Conservation (phyloP, 2,888 invertebrate genomes). For the Ormyrus nitidulus region DNA sequence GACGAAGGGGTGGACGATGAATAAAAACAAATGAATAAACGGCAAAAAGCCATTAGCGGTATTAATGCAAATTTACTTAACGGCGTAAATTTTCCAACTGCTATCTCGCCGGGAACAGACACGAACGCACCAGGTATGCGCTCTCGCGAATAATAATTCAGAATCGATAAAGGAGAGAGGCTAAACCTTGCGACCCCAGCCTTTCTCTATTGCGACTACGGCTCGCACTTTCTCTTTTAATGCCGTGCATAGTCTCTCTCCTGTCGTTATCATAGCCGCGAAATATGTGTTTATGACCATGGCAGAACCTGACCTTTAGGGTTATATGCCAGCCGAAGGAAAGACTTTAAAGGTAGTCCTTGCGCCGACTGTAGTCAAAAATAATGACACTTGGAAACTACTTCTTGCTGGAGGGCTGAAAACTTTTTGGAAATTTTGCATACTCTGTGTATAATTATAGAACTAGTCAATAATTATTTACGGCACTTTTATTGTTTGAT, state of each 20-base stretch:
- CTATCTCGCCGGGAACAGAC: not conserved
- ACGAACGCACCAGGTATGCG: not conserved
- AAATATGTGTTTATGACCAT: not conserved
- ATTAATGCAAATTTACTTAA: slow-evolving; percentile 22
- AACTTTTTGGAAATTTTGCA: too few species aligned
- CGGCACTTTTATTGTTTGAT: too few species aligned
- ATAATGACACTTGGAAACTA: too few species aligned
- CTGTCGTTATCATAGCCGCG: slow-evolving; percentile 21
- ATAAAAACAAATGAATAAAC: not conserved
- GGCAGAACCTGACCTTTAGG: slow-evolving; percentile 16
- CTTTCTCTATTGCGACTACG: too few species aligned
- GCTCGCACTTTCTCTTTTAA: too few species aligned
- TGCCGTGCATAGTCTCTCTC: not conserved
- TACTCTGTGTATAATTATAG: too few species aligned
- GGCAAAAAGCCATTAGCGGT: slow-evolving; percentile 8
- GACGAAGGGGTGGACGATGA: not conserved
- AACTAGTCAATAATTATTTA: too few species aligned
- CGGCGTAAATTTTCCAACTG: slow-evolving; percentile 33
- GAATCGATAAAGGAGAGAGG: slow-evolving; percentile 33
- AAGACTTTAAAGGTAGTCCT: slow-evolving; percentile 16
- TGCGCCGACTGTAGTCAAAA: not conserved
- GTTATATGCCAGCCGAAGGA: not conserved
- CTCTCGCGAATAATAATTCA: slow-evolving; percentile 31
- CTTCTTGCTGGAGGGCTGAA: too few species aligned
- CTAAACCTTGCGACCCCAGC: not conserved